Evolutionary conservation across 1,140 invertebrate species (phyloP), one percentile per base, ranked within the genome.

Genomic region (Habropoda laboriosa): DNA sequence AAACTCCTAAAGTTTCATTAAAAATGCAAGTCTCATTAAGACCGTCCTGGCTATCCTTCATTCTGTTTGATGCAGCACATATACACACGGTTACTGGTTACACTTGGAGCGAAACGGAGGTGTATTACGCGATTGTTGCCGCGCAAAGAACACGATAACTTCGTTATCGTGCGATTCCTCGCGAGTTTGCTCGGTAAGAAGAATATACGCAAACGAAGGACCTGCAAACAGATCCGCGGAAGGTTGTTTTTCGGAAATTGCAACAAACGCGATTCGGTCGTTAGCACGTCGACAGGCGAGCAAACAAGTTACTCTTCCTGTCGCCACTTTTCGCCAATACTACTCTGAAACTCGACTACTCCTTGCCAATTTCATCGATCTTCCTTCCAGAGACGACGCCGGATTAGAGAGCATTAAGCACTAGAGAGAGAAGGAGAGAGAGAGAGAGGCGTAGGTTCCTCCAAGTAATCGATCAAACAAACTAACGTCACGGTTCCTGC

Each of bases 381-480:
- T 68, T 55, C 67, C 38, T 53, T n/a, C n/a, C 42, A 13, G 35
- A 38, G 0, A 51, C 38, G 24, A 47, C 24, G 21, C 21, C 30
- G 49, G 24, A 82, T 80, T 80, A 74, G 32, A 35, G 71, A 27
- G 7, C 40, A 80, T 77, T 74, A 80, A n/a, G n/a, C n/a, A n/a
- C n/a, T n/a, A n/a, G n/a, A n/a, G n/a, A n/a, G n/a, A n/a, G n/a
- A n/a, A n/a, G n/a, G n/a, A n/a, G n/a, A n/a, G n/a, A n/a, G n/a
- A n/a, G n/a, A n/a, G 49, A 38, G 45, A 12, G n/a, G 24, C 55
- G 72, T 80, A 47, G 61, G 35, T 32, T 72, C n/a, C n/a, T 47
- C 66, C 40, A 47, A 51, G 57, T 73, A 57, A 84, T 84, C 82
- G 75, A 84, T 84, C 82, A 83, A 68, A 66, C 67, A 51, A 57